A percentile compares a stretch with the other conserved stretches of the same genome.
These are phyloP conservation scores for Cataglyphis altisquamis DNA, from an alignment of 2,888 invertebrate genomes.

Conservation along the genomic window DNA sequence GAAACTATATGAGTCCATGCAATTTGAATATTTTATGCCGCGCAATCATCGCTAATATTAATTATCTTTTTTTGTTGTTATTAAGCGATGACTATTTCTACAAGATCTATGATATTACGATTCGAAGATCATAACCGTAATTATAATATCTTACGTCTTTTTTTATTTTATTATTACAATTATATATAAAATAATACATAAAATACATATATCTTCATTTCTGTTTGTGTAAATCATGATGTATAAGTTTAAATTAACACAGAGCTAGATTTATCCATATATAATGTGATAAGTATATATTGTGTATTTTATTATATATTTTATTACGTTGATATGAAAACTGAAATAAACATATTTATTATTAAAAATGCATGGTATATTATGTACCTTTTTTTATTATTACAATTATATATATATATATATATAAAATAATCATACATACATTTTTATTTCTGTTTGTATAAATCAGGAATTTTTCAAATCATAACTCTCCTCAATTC, in stretches of 20 bases:
- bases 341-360: conserved; percentile 5
- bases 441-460: no score
- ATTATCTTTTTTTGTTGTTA: background rate
- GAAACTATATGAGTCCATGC: conserved; percentile 62
- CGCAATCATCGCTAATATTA: background rate
- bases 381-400: background rate
- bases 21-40: conserved; percentile 2
- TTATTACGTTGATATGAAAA: background rate
- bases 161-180: background rate
- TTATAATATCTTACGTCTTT: background rate
- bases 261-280: background rate
- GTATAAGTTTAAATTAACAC: background rate
- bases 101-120: background rate
- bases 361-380: background rate
- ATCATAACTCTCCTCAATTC: background rate
- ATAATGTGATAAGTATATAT: background rate
- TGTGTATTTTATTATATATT: background rate
- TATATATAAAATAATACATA: background rate
- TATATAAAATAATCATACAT: no score
- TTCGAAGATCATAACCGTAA: background rate
- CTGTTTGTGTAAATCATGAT: background rate
- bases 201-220: background rate
- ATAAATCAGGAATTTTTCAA: background rate
- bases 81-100: background rate
- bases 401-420: no score